Evolutionary conservation across 2,888 invertebrate species (phyloP), one percentile per base, ranked within the genome.

Genomic region (Arge pagana): DNA sequence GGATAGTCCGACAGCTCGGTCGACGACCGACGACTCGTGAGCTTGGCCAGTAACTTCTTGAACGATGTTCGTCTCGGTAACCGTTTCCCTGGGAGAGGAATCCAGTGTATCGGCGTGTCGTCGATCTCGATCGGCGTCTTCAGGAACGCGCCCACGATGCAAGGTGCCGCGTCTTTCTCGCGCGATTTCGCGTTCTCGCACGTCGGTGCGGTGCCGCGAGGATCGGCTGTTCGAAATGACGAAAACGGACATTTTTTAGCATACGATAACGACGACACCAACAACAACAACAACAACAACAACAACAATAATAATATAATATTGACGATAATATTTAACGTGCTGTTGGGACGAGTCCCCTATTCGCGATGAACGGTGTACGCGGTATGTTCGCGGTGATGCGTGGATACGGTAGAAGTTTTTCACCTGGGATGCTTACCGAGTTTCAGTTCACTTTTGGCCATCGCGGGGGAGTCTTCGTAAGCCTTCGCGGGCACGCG

Each of bases 121-220:
- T 69, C 64, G 1, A 69, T 55, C 13, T 67, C 60, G 52, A 70
- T 61, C 1, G 69, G 70, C 10, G 60, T 65, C 33, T 70, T 70
- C 30, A 70, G 36, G 31, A 62, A 66, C 3, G 68, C 68, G 0
- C 66, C 70, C 1, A 68, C 53, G 11, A 69, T 60, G 41, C 60
- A 63, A 4, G 70, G 67, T 1, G 60, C 36, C 16, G 31, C 15
- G 15, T 55, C 41, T 48, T 48, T 4, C 5, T 3, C 10, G 49
- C 37, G 15, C n/a, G 10, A 11, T 24, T 35, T 30, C 23, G 26
- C 7, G 21, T 18, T 33, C 13, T 18, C 39, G 3, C 13, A 18
- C n/a, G 30, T 49, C 4, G 11, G 10, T 2, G 37, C 18, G 16
- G 37, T 23, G 30, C 31, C 39, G 37, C 31, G 37, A n/a, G 31